These are phyloP conservation scores for Pristionchus fissidentatus DNA, from an alignment of 2,888 invertebrate species.

Conservation along the genomic window DNA sequence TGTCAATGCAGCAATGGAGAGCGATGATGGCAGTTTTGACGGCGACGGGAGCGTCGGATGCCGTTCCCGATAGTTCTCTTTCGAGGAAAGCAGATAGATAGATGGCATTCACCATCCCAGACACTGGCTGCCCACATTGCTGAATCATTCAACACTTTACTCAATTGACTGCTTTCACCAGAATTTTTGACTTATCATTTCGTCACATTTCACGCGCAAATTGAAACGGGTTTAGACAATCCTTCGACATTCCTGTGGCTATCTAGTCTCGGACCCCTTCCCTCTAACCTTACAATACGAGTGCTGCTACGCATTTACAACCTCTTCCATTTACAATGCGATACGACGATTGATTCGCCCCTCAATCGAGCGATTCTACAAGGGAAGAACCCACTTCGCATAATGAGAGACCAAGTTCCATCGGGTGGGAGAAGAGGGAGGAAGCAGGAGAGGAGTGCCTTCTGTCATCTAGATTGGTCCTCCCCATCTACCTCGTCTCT, in stretches of 20 bases:
- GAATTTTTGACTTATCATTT: too few relatives aligned
- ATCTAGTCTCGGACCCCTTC: not conserved
- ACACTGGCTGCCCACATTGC: constrained; percentile 49
- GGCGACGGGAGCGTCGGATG: constrained; percentile 58
- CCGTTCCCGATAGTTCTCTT: constrained; percentile 56
- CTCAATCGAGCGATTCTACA: not conserved
- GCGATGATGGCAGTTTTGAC: constrained; percentile 63
- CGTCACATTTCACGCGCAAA: not conserved
- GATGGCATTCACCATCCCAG: constrained; percentile 58
- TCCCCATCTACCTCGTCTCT: constrained; percentile 23
- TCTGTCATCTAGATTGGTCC: constrained; percentile 32
- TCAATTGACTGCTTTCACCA: not conserved
- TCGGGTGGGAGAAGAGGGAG: not conserved
- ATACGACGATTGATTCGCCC: not conserved
- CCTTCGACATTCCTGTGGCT: not conserved
- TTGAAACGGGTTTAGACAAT: not conserved
- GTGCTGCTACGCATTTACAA: constrained; percentile 30
- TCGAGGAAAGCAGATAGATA: constrained; percentile 63
- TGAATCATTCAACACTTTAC: not conserved
- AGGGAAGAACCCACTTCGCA: constrained; percentile 39
- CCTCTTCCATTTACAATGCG: constrained; percentile 7
- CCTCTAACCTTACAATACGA: too few relatives aligned
- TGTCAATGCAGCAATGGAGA: constrained; percentile 61
- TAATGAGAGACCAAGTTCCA: constrained; percentile 36
- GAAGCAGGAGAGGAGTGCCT: constrained; percentile 2